Evolutionary conservation across 2,113 vertebrate genomes (phyloP).

Genomic region (Sitta europaea): DNA sequence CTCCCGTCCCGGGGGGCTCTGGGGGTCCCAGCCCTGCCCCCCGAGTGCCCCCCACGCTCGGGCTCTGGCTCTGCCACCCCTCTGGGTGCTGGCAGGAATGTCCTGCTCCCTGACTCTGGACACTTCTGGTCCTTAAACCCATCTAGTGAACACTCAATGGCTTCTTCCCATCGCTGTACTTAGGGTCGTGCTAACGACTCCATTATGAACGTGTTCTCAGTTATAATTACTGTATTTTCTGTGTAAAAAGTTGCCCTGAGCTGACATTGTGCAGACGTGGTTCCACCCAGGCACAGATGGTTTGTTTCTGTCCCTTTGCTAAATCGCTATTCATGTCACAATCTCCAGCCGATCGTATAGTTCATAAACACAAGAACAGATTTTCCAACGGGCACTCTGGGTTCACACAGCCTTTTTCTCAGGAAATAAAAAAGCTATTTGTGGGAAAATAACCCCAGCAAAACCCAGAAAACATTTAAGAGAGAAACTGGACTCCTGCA

Average conservation of each 20-base stretch:
- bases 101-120: accelerated
- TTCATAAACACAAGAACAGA: not conserved
- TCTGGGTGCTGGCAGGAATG: not conserved
- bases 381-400: not conserved
- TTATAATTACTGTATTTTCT: not conserved
- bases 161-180: accelerated
- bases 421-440: not conserved
- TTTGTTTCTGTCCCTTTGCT: not conserved
- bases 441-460: not conserved
- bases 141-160: accelerated
- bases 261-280: not conserved
- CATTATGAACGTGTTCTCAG: not conserved
- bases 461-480: not conserved
- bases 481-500: not conserved
- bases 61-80: not conserved
- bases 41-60: accelerated
- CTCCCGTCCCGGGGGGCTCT: not conserved
- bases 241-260: not conserved
- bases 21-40: not conserved
- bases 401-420: not conserved
- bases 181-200: not conserved
- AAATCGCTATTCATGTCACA: not conserved
- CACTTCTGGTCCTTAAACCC: not conserved
- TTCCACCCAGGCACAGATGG: not conserved
- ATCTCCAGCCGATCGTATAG: not conserved